Evolutionary conservation across 1,140 invertebrate species (phyloP).

Genomic region (Drosophila sp.): DNA sequence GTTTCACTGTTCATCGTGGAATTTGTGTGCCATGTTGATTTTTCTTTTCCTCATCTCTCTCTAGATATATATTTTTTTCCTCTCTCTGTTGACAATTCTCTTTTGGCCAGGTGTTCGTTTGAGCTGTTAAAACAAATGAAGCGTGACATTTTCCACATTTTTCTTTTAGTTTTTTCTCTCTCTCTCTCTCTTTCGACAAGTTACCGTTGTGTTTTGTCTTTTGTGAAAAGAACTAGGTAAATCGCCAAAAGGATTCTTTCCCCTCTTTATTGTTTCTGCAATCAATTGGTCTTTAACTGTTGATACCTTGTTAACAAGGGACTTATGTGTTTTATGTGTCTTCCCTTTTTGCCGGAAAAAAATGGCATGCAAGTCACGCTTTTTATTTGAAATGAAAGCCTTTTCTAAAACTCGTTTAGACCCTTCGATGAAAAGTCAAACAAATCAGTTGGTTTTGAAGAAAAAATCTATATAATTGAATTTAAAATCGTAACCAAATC

Average conservation of each 20-base stretch:
- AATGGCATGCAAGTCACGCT: slow-evolving; percentile 1
- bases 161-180: slow-evolving; percentile 23
- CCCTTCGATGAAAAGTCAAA: neutral
- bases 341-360: neutral
- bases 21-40: slow-evolving; percentile 68
- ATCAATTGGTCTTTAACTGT: slow-evolving; percentile 53
- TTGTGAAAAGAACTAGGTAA: slow-evolving; percentile 40
- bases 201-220: neutral
- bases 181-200: neutral
- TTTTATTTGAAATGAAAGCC: neutral
- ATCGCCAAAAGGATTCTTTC: slow-evolving; percentile 44
- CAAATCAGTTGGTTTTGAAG: neutral
- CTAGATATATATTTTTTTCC: neutral
- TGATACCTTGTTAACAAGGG: slow-evolving; percentile 30
- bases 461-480: too few relatives aligned
- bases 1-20: slow-evolving; percentile 62
- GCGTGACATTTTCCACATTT: slow-evolving; percentile 76
- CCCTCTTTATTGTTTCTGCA: slow-evolving; percentile 27
- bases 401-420: neutral
- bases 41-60: slow-evolving; percentile 27
- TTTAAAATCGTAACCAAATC: too few relatives aligned
- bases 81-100: slow-evolving; percentile 36
- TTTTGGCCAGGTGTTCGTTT: slow-evolving; percentile 68
- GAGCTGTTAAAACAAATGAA: slow-evolving; percentile 73
- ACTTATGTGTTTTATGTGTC: neutral